Evolutionary conservation across 1,140 invertebrate species (phyloP), one percentile per base, ranked within the genome.

Genomic region (Calliphora vicina): DNA sequence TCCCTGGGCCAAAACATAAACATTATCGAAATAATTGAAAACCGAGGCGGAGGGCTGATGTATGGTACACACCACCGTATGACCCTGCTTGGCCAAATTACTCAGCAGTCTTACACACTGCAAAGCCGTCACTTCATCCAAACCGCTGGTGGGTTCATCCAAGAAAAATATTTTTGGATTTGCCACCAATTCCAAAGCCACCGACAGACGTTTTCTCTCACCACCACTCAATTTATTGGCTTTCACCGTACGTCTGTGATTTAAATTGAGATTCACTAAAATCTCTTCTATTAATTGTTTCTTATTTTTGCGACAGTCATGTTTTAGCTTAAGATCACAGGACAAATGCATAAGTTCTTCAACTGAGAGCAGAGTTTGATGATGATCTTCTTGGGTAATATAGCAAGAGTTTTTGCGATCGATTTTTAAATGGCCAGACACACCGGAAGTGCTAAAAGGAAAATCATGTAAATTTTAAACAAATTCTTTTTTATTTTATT

Each of bases 301-400:
- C 83, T 89, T 91, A 20, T 78, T 78, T 4, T 43, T 25, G 20
- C 27, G 12, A 43, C 12, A 20, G 2, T 23, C 20, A 81, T 90
- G 90, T 13, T 86, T 85, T 17, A 93, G 85, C 88, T 98, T 98
- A 1, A 98, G 91, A 84, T 95, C 94, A 0, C 95, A 94, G 0
- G 96, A 96, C 83, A 97, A 94, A 85, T 93, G 93, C 95, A 98
- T 97, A 0, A 94, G 92, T 89, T 99, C 97, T 15, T 93, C 91
- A 0, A 97, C 96, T 0, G 94, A 95, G 26, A 99, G 94, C 61
- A 97, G 91, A 0, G 95, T 94, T 84, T 95, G 93, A 8, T 98
- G 92, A 73, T 95, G 93, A 89, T 99, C 97, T 82, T 98, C 96
- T 90, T 99, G 97, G 86, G 97, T 96, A 82, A 98, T 97, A 91